phyloP scores from a whole-genome alignment of 2,888 invertebrate species.

The Metacarcinus magister region DNA sequence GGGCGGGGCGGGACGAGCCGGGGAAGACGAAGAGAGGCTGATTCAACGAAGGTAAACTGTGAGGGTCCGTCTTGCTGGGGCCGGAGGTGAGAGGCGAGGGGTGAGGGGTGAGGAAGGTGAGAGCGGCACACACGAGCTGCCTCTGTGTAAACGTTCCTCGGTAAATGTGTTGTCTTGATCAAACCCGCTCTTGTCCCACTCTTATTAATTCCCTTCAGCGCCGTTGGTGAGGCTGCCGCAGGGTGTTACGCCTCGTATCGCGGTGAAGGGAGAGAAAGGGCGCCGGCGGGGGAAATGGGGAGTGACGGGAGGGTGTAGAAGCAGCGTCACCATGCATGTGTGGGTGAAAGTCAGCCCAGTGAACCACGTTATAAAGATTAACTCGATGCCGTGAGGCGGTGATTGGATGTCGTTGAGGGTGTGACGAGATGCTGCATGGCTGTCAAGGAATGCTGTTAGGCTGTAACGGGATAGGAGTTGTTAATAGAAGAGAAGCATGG shows the following conservation, averaged over 20 bases:
- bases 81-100: neutral
- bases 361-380: neutral
- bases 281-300: neutral
- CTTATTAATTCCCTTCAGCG: neutral
- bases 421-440: neutral
- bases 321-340: no score
- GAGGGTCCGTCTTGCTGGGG: neutral
- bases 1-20: neutral
- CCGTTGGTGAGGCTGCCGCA: neutral
- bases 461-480: neutral
- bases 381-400: neutral
- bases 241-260: no score
- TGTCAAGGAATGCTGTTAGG: neutral
- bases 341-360: neutral
- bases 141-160: neutral
- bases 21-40: neutral
- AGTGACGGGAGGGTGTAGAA: neutral
- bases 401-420: neutral
- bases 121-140: neutral
- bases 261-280: neutral
- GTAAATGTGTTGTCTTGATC: conserved; percentile 8
- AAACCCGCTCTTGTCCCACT: conserved; percentile 14
- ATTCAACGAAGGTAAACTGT: neutral
- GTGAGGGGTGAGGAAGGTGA: conserved; percentile 1
- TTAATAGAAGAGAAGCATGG: neutral